Conservation (phyloP, 2,888 invertebrate genomes). For the Chelonus formosanus region DNA sequence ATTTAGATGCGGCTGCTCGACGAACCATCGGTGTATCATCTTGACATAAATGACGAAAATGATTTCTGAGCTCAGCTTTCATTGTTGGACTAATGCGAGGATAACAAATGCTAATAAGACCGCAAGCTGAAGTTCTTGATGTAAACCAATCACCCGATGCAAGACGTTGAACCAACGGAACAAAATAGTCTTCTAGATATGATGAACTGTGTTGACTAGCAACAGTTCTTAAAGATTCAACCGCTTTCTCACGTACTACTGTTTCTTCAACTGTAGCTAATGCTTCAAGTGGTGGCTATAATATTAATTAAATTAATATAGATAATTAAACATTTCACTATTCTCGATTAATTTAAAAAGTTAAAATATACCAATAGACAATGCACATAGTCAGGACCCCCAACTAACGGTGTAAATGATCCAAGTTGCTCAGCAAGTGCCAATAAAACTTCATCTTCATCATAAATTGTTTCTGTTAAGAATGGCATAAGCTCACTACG, state of each 20-base stretch:
- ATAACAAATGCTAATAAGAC: slow-evolving; percentile 87
- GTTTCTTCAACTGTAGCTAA: slow-evolving; percentile 99
- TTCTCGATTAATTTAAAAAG: too few species aligned
- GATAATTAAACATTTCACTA: too few species aligned
- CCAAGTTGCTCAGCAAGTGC: slow-evolving; percentile 98
- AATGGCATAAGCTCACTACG: slow-evolving; percentile 97
- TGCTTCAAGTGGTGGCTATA: slow-evolving; percentile 88
- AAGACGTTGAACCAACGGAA: slow-evolving; percentile 91
- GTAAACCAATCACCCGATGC: slow-evolving; percentile 97
- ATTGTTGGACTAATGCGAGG: slow-evolving; percentile 71
- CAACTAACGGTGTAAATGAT: slow-evolving; percentile 93
- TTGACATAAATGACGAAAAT: slow-evolving; percentile 94
- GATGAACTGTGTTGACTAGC: slow-evolving; percentile 93
- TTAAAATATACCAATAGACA: slow-evolving; percentile 73
- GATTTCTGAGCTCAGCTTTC: slow-evolving; percentile 82
- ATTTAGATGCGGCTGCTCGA: slow-evolving; percentile 94
- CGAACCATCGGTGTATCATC: slow-evolving; percentile 99
- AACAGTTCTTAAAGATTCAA: slow-evolving; percentile 90
- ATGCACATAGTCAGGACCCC: slow-evolving; percentile 95
- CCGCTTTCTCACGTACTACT: slow-evolving; percentile 99
- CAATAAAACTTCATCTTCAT: slow-evolving; percentile 98
- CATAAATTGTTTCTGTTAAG: slow-evolving; percentile 97
- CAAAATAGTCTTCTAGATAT: slow-evolving; percentile 94
- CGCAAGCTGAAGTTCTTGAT: slow-evolving; percentile 91
- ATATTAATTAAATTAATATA: too few species aligned